Conservation (phyloP, 2,113 vertebrate genomes). For the Actenoides hombroni region DNA sequence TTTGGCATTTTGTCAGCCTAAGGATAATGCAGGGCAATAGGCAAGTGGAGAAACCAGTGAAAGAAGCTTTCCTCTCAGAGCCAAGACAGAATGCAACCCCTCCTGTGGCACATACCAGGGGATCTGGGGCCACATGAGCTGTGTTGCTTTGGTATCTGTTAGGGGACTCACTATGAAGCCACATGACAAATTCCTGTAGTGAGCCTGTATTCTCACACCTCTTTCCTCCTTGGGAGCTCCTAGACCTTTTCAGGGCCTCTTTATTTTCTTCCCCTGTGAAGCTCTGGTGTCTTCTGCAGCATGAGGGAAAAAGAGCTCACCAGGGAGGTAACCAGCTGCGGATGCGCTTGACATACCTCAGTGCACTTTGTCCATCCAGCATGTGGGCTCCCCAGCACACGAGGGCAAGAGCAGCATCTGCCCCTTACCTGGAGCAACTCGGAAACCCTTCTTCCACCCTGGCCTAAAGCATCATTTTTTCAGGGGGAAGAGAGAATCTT, state of each 20-base stretch:
- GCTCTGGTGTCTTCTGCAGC: background rate
- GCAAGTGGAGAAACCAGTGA: background rate
- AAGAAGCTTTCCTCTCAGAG: background rate
- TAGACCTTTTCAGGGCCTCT: background rate
- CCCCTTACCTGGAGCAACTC: background rate
- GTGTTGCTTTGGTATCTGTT: background rate
- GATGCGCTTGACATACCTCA: background rate
- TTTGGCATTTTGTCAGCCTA: background rate
- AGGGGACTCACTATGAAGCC: background rate
- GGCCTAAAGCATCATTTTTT: background rate
- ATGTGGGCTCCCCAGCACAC: accelerated
- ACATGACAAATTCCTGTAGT: background rate
- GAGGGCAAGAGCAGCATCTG: accelerated
- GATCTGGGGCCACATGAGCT: background rate
- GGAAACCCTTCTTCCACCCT: background rate
- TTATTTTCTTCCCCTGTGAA: background rate
- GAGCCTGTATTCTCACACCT: background rate
- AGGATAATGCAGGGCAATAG: background rate
- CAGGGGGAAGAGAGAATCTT: background rate
- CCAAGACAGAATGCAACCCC: background rate
- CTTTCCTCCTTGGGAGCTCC: background rate
- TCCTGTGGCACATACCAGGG: background rate
- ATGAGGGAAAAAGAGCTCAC: background rate
- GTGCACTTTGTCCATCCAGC: background rate
- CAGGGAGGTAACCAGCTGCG: background rate